Evolutionary conservation across 2,113 vertebrate genomes (phyloP).

Genomic region (Trachemys scripta): DNA sequence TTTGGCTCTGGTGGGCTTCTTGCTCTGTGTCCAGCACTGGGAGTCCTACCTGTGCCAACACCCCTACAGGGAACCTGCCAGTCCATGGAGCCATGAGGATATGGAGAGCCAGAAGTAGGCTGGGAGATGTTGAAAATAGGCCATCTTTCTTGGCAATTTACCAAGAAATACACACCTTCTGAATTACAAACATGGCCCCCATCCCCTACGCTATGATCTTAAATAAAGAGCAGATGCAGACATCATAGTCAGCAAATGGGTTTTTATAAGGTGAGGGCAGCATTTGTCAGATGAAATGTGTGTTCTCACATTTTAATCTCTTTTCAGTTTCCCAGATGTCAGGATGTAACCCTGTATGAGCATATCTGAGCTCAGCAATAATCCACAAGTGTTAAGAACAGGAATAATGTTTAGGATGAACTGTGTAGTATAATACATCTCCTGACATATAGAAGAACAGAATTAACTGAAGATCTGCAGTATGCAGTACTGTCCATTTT

Average conservation of each 20-base stretch:
- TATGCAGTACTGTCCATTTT: neutral
- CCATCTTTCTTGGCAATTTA: neutral
- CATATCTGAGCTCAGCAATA: neutral
- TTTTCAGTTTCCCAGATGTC: neutral
- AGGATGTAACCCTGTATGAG: neutral
- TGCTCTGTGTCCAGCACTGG: too few relatives aligned
- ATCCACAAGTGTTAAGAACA: neutral
- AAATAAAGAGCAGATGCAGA: rapidly evolving
- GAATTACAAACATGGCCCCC: neutral
- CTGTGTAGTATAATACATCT: neutral
- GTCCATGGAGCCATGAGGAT: too few relatives aligned
- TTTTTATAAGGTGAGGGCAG: neutral
- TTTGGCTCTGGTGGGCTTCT: too few relatives aligned
- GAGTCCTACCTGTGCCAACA: too few relatives aligned
- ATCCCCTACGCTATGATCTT: neutral
- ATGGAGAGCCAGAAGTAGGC: neutral
- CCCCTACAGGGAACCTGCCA: too few relatives aligned
- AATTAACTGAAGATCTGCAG: neutral
- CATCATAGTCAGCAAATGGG: neutral
- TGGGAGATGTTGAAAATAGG: neutral
- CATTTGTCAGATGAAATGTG: neutral
- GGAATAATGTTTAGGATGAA: neutral
- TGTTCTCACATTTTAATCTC: neutral
- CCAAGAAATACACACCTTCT: neutral
- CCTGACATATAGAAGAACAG: neutral